Evolutionary conservation across 2,797 vertebrate genomes (phyloP).

Genomic region (Cynodonichthys magdalenae): DNA sequence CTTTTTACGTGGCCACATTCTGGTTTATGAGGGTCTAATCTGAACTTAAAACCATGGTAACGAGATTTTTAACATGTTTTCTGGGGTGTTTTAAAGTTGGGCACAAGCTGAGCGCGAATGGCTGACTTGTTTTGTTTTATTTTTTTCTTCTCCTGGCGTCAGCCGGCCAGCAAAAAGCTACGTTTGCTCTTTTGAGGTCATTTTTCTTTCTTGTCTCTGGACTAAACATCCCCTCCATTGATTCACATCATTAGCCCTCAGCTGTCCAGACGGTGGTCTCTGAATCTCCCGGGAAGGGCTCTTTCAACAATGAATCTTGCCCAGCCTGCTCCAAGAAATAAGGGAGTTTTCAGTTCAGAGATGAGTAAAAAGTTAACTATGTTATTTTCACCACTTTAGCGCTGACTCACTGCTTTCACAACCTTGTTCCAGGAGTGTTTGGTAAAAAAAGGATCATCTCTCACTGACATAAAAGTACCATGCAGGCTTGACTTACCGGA

Average conservation of each 20-base stretch:
- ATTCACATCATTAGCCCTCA: conserved; percentile 42
- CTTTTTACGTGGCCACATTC: conserved; percentile 28
- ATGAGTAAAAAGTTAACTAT: conserved; percentile 40
- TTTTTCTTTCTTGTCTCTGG: conserved; percentile 48
- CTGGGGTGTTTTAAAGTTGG: conserved; percentile 28
- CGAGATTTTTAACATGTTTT: conserved; percentile 22
- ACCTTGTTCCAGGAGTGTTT: conserved; percentile 25
- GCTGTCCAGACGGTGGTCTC: conserved; percentile 50
- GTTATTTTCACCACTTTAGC: conserved; percentile 27
- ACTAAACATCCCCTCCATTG: conserved; percentile 43
- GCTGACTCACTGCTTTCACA: conserved; percentile 49
- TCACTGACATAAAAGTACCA: conserved; percentile 8
- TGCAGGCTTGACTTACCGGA: conserved; percentile 24
- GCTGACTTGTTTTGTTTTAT: neutral
- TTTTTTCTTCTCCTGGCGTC: conserved; percentile 21
- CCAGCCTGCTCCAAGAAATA: conserved; percentile 19
- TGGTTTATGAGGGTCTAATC: conserved; percentile 36
- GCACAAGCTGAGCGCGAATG: conserved; percentile 4
- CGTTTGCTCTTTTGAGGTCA: conserved; percentile 12
- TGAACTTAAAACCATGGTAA: conserved; percentile 38
- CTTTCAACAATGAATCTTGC: conserved; percentile 27
- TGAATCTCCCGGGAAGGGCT: conserved; percentile 36
- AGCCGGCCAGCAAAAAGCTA: conserved; percentile 31
- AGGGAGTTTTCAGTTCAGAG: conserved; percentile 5
- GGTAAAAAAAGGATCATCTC: conserved; percentile 25